Base-by-base conservation (phyloP, 2,888 invertebrate species). In the Temnothorax ravouxi region DNA sequence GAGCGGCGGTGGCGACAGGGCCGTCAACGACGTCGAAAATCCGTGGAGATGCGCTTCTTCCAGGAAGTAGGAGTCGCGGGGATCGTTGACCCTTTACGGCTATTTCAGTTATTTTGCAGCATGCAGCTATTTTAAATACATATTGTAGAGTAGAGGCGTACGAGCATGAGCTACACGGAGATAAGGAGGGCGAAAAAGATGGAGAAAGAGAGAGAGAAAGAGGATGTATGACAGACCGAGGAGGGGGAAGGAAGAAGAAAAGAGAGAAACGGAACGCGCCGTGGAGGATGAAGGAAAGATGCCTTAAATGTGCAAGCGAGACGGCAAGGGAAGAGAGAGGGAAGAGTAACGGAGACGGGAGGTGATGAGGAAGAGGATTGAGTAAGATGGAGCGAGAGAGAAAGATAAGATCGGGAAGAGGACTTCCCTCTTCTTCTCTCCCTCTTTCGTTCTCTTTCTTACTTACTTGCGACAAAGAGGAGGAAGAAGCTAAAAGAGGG, bases 71-170 rank as follows among this genome's bases (percentile, higher is more conserved):
- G 89, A 91, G 89, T 86, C 86, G 84, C 88, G 81, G 93, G 86
- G 93, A 93, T 93, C 93, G 92, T 93, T 93, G 93, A 93, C 93
- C 93, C 92, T 93, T 91, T 91, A 85, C 86, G 91, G 92, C 91
- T 93, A 93, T 93, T 93, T 93, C 93, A 93, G 93, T 92, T 93
- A 93, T 93, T 93, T 92, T 90, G 91, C 92, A 91, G 90, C 89
- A 89, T 89, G 92, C 90, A 91, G 92, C 93, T 93, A 93, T 93
- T 93, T 93, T 93, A 92, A 93, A 93, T 93, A 92, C 91, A 92
- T 91, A 91, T 91, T 88, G 88, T 91, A 85, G 89, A 87, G 89
- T 88, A 89, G 87, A 91, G 84, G 87, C 89, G 83, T 85, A 90
- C 84, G 84, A 84, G 90, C 84, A 89, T 88, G 86, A 89, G 82